Percentiles rank a stretch among this genome's conserved stretches.
phyloP scores from a whole-genome alignment of 1,140 invertebrate species.

The Drosophila tropicalis region DNA sequence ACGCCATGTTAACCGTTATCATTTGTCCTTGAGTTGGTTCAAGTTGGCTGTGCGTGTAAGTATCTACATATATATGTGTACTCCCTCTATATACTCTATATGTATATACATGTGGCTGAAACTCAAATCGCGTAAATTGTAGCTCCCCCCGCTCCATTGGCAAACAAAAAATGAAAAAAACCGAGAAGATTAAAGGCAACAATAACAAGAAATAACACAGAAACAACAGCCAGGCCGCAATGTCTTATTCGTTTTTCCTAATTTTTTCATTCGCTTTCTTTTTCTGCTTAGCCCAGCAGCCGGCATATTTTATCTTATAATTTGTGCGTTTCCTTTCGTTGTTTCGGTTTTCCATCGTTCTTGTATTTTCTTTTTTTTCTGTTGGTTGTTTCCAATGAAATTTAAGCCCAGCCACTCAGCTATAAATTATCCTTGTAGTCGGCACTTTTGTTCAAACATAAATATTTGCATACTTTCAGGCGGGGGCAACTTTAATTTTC shows the following conservation, averaged over 20 bases:
- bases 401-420: conserved; percentile 55
- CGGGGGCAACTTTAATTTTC: conserved; percentile 36
- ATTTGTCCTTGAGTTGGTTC: conserved; percentile 76
- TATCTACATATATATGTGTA: neutral
- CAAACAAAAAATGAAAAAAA: conserved; percentile 59
- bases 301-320: conserved; percentile 69
- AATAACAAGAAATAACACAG: conserved; percentile 27
- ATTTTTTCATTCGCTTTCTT: neutral
- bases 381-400: conserved; percentile 53
- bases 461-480: conserved; percentile 68
- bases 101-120: conserved; percentile 23
- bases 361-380: conserved; percentile 11
- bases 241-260: conserved; percentile 13
- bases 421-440: conserved; percentile 72
- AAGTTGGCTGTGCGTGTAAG: conserved; percentile 39
- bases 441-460: conserved; percentile 45
- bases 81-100: conserved; percentile 10
- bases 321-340: conserved; percentile 44
- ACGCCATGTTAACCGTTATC: conserved; percentile 73
- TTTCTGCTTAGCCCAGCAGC: conserved; percentile 57
- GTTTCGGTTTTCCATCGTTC: conserved; percentile 15
- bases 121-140: conserved; percentile 69
- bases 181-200: conserved; percentile 34
- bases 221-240: conserved; percentile 46
- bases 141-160: neutral